A percentile compares a stretch with the other conserved stretches of the same genome.
phyloP scores from a whole-genome alignment of 2,888 invertebrate genomes.

The Crepidodera aurea region DNA sequence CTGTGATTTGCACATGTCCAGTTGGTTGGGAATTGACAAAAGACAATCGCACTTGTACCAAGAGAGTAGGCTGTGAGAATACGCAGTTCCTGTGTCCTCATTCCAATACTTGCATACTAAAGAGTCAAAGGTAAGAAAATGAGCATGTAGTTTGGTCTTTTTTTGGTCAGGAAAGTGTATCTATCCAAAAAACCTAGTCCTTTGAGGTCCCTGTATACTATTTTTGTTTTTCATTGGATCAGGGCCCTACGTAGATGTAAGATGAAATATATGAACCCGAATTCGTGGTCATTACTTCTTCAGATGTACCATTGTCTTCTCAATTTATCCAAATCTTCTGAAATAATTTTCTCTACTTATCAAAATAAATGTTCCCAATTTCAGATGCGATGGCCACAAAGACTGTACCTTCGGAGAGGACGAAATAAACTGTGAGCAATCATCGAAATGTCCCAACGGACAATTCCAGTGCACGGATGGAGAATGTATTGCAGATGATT shows the following conservation, averaged over 20 bases:
- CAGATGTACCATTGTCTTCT: too few species aligned
- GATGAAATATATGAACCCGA: too few species aligned
- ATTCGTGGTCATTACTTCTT: too few species aligned
- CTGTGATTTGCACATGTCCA: conserved; percentile 70
- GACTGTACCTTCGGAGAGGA: conserved; percentile 59
- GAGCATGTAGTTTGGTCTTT: too few species aligned
- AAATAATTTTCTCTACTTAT: too few species aligned
- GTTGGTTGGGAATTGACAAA: conserved; percentile 66
- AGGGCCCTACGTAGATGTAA: too few species aligned
- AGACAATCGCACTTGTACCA: conserved; percentile 68
- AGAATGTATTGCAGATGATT: conserved; percentile 46
- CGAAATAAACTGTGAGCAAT: conserved; percentile 55
- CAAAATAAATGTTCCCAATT: too few species aligned
- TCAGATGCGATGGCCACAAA: conserved; percentile 54
- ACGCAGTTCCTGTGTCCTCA: conserved; percentile 60
- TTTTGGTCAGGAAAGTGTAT: too few species aligned
- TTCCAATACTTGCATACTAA: conserved; percentile 62
- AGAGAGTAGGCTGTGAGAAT: conserved; percentile 61
- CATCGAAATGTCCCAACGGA: conserved; percentile 57
- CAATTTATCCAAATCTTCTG: too few species aligned
- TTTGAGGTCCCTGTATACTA: too few species aligned
- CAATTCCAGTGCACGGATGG: conserved; percentile 65
- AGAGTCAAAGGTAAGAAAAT: conserved; percentile 38
- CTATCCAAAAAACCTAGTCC: too few species aligned
- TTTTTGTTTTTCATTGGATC: too few species aligned